A percentile compares a stretch with the other conserved stretches of the same genome.
Evolutionary conservation across 1,140 invertebrate species (phyloP).

Genomic region (Acromyrmex heyeri): DNA sequence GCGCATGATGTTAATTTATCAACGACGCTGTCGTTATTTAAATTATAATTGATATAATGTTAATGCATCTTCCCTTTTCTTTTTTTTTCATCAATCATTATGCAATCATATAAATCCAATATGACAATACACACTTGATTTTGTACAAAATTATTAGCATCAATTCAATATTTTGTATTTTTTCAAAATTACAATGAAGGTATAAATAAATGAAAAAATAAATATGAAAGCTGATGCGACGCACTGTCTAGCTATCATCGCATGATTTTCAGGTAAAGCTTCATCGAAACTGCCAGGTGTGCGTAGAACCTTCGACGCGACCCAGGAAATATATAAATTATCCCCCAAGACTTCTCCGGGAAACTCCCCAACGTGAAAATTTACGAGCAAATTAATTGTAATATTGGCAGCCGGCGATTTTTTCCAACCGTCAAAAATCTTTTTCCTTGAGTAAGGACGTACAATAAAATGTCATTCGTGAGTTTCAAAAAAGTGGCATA

Average conservation of each 20-base stretch:
- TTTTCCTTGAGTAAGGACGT: background rate
- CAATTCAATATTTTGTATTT: background rate
- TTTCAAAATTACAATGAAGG: background rate
- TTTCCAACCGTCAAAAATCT: slow-evolving; percentile 38
- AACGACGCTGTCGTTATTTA: background rate
- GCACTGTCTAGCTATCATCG: slow-evolving; percentile 78
- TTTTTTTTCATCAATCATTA: slow-evolving; percentile 9
- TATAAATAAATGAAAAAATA: slow-evolving; percentile 28
- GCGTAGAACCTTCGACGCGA: slow-evolving; percentile 54
- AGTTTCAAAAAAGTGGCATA: background rate
- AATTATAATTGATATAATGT: slow-evolving; percentile 20
- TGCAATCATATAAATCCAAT: slow-evolving; percentile 15
- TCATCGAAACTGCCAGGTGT: slow-evolving; percentile 82
- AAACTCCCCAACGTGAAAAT: slow-evolving; percentile 82
- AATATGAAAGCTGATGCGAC: slow-evolving; percentile 74
- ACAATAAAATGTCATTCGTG: slow-evolving; percentile 46
- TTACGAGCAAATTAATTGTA: slow-evolving; percentile 86
- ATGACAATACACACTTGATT: background rate
- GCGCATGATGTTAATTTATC: slow-evolving; percentile 9
- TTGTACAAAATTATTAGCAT: background rate
- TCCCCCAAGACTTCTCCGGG: slow-evolving; percentile 77
- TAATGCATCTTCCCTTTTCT: background rate
- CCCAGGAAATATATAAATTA: slow-evolving; percentile 84
- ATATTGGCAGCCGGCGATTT: slow-evolving; percentile 79
- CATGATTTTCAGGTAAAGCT: slow-evolving; percentile 75